Conservation (phyloP, 2,797 vertebrate genomes). For the Hybognathus amarus region DNA sequence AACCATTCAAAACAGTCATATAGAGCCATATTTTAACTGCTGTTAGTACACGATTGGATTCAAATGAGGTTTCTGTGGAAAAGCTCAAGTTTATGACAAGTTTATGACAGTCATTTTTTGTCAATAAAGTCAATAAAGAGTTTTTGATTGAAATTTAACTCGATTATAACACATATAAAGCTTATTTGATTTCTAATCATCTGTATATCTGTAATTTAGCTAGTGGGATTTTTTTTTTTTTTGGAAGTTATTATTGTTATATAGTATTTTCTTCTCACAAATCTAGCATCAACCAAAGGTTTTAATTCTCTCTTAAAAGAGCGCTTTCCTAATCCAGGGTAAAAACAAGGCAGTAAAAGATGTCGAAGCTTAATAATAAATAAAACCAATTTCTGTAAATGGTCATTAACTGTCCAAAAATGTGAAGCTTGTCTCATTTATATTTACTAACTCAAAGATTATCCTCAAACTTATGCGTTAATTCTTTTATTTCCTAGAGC, state of each 20-base stretch:
- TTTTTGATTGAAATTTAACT: not conserved
- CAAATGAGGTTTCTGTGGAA: not conserved
- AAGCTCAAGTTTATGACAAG: no score
- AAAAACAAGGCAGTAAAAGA: not conserved
- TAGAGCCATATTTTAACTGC: not conserved
- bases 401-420: not conserved
- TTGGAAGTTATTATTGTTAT: not conserved
- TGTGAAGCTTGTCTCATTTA: not conserved
- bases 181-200: not conserved
- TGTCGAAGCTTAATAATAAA: not conserved
- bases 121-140: no score
- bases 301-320: not conserved
- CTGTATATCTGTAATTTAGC: not conserved
- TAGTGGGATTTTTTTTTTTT: not conserved
- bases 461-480: not conserved
- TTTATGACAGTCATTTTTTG: no score
- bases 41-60: not conserved
- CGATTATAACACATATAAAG: not conserved
- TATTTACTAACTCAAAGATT: conserved; percentile 21
- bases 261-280: not conserved
- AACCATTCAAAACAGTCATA: not conserved
- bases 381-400: not conserved
- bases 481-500: not conserved
- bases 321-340: not conserved
- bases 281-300: not conserved